Percentiles rank a stretch among this genome's conserved stretches.
phyloP scores from a whole-genome alignment of 2,888 invertebrate genomes.

The Aleiodes alternator region DNA sequence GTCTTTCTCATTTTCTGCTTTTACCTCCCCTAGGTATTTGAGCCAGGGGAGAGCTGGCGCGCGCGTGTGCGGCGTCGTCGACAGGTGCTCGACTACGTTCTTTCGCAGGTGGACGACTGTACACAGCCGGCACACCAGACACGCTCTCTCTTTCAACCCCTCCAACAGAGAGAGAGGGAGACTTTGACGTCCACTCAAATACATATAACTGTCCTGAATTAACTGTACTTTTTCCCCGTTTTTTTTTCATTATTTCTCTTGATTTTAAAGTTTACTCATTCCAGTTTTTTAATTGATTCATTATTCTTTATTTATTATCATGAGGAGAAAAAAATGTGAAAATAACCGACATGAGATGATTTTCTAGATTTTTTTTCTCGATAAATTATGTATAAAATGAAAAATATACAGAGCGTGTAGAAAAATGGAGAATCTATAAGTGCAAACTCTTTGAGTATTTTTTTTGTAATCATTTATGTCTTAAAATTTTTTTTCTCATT shows the following conservation, averaged over 20 bases:
- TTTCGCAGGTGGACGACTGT: constrained; percentile 69
- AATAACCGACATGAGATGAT: no score
- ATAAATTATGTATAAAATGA: no score
- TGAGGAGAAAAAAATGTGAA: no score
- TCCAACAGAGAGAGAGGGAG: constrained; percentile 22
- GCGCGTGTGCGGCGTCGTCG: constrained; percentile 66
- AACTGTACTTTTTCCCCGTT: constrained; percentile 38
- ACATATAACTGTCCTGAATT: constrained; percentile 38
- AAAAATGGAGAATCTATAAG: no score
- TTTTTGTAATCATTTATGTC: no score
- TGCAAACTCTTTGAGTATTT: no score
- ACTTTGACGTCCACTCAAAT: constrained; percentile 29
- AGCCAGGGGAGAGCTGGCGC: constrained; percentile 46
- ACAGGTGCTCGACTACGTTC: constrained; percentile 65
- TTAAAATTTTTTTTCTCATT: no score
- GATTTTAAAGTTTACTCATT: not conserved
- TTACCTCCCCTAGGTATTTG: not conserved
- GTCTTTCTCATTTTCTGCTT: not conserved
- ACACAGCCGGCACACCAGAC: constrained; percentile 55
- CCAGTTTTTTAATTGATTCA: not conserved
- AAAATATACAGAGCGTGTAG: no score
- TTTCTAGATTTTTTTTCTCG: no score
- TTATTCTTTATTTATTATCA: no score
- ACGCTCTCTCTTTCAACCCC: constrained; percentile 49
- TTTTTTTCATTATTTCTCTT: not conserved